phyloP scores from a whole-genome alignment of 2,888 invertebrate genomes.

The Chrysina gloriosa region DNA sequence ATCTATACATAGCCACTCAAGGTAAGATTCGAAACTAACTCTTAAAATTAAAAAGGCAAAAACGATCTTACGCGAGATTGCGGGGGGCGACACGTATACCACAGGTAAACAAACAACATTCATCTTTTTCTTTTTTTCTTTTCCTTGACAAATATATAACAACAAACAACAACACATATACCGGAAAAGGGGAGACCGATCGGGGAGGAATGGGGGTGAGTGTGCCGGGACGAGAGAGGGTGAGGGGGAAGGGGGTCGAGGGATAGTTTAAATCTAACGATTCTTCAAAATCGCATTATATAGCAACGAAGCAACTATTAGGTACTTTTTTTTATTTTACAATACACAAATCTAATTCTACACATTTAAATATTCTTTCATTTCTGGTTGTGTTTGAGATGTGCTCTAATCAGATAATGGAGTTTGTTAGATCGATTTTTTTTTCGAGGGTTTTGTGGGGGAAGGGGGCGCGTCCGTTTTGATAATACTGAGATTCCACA shows the following conservation, averaged over 20 bases:
- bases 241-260: no score
- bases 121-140: slow-evolving; percentile 47
- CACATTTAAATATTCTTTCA: slow-evolving; percentile 59
- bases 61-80: neutral
- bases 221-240: no score
- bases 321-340: slow-evolving; percentile 38
- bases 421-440: slow-evolving; percentile 37
- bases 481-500: neutral
- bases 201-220: no score
- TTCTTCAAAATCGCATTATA: slow-evolving; percentile 49
- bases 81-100: slow-evolving; percentile 57
- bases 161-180: slow-evolving; percentile 50
- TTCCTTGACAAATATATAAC: slow-evolving; percentile 56
- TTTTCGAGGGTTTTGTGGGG: neutral
- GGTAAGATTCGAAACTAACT: slow-evolving; percentile 9
- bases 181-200: no score
- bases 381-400: slow-evolving; percentile 13
- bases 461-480: neutral
- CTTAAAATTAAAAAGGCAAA: slow-evolving; percentile 5
- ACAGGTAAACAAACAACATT: slow-evolving; percentile 61
- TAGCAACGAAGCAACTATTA: slow-evolving; percentile 59
- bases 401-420: slow-evolving; percentile 14
- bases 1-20: slow-evolving; percentile 24
- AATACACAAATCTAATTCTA: slow-evolving; percentile 61
- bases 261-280: slow-evolving; percentile 48